A percentile compares a stretch with the other conserved stretches of the same genome.
Conservation (phyloP, 2,888 invertebrate species). For the Meiosimyza decipiens region DNA sequence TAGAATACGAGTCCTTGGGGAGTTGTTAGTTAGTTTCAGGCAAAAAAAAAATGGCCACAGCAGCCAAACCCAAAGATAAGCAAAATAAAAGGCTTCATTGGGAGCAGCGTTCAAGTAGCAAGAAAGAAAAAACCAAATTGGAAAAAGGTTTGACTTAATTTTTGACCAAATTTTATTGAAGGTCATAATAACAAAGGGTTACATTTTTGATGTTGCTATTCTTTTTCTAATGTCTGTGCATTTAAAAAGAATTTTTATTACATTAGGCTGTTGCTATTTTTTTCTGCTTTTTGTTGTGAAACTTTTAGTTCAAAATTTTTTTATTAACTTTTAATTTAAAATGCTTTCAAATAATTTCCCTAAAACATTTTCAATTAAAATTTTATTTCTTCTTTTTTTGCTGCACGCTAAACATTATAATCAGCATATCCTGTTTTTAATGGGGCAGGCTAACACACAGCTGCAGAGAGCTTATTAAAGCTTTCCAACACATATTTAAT, state of each 20-base stretch:
- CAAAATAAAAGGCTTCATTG: not conserved
- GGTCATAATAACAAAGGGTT: no score
- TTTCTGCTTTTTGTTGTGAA: not conserved
- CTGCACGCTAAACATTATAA: not conserved
- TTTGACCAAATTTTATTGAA: no score
- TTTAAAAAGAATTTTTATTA: constrained; percentile 5
- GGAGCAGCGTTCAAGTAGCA: not conserved
- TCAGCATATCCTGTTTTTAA: not conserved
- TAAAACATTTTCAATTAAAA: not conserved
- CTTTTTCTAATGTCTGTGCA: no score
- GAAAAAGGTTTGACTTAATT: not conserved
- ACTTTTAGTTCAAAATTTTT: not conserved
- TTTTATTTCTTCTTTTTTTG: not conserved
- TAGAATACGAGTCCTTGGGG: constrained; percentile 24
- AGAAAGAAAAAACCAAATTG: not conserved
- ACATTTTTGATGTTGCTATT: no score
- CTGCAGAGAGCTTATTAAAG: constrained; percentile 2
- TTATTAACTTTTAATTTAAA: not conserved
- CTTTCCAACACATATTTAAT: not conserved
- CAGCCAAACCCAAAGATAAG: constrained; percentile 8
- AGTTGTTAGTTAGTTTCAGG: constrained; percentile 9
- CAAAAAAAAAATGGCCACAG: not conserved
- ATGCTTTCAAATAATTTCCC: not conserved
- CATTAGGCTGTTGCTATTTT: not conserved
- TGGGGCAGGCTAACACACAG: not conserved